Base-by-base conservation (phyloP, 1,140 invertebrate genomes). In the Patella vulgata region DNA sequence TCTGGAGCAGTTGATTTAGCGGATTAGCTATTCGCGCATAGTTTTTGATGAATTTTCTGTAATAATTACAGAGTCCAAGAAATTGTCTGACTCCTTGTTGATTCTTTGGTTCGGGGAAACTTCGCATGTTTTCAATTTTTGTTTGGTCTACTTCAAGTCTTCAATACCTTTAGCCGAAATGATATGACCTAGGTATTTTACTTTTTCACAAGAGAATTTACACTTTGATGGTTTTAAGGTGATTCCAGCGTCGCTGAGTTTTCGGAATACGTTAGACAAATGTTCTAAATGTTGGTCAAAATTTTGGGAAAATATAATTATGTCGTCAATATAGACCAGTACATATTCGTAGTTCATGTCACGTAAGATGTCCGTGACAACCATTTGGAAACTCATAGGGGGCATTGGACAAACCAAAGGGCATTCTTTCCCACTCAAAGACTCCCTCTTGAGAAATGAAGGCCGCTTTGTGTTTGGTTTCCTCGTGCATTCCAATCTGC, bases 31-130 rank as follows among this genome's bases (percentile, higher is more conserved):
- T 66, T 2, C 42, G 27, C 3, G 63, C 31, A 65, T 52, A 73
- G 43, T 67, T 36, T 39, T 62, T 53, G 8, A 63, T 31, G 58
- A 70, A 73, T 30, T 42, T 55, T 12, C 53, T 44, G 39, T 69
- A 72, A 51, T 63, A 72, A n/a, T 59, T 57, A 14, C 43, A 53
- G 27, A 71, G 33, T 19, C 68, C 68, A n/a, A 67, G 36, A 33
- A 70, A 70, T 23, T 14, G 25, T 44, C 59, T n/a, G 3, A 70
- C 27, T 28, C 59, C 39, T 19, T 48, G 61, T 17, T 62, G 28
- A 23, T 11, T 64, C 3, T 31, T 52, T 19, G 68, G 71, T 23
- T 21, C 23, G 12, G 59, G 52, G 25, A 43, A 65, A 21, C 63
- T 59, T 46, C 27, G 47, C 0, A 74, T 40, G 31, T 43, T 53